Conservation (phyloP, 2,888 invertebrate genomes). For the Thumatha senex region DNA sequence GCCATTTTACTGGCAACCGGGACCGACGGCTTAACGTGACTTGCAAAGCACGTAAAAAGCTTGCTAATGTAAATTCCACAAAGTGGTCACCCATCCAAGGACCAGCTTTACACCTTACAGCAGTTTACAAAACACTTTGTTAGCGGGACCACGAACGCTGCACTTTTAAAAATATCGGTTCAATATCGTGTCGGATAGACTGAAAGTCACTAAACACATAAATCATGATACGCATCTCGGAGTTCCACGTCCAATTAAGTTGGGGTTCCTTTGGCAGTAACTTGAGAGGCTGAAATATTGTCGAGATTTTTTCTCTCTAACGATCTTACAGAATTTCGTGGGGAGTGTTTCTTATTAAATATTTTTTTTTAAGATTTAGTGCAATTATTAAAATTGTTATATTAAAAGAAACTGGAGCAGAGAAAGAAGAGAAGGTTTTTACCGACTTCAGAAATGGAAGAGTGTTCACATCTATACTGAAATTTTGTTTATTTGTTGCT, state of each 20-base stretch:
- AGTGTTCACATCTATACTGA: too few relatives aligned
- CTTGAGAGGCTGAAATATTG: conserved; percentile 19
- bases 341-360: not conserved
- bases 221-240: conserved; percentile 32
- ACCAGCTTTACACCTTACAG: too few relatives aligned
- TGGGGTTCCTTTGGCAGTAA: conserved; percentile 23
- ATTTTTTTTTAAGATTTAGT: not conserved
- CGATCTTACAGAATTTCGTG: conserved; percentile 1
- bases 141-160: too few relatives aligned
- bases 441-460: not conserved
- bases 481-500: too few relatives aligned
- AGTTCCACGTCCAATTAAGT: conserved; percentile 35
- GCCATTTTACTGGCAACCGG: too few relatives aligned
- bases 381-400: conserved; percentile 12
- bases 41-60: too few relatives aligned
- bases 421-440: not conserved
- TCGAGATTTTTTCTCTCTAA: conserved; percentile 16
- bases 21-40: too few relatives aligned
- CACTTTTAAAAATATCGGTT: too few relatives aligned
- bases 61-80: too few relatives aligned
- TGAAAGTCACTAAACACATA: conserved; percentile 13
- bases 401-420: not conserved
- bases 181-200: not conserved
- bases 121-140: too few relatives aligned
- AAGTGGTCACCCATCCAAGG: too few relatives aligned